Evolutionary conservation across 2,797 vertebrate genomes (phyloP).

Genomic region (Phoxinus dragarum): DNA sequence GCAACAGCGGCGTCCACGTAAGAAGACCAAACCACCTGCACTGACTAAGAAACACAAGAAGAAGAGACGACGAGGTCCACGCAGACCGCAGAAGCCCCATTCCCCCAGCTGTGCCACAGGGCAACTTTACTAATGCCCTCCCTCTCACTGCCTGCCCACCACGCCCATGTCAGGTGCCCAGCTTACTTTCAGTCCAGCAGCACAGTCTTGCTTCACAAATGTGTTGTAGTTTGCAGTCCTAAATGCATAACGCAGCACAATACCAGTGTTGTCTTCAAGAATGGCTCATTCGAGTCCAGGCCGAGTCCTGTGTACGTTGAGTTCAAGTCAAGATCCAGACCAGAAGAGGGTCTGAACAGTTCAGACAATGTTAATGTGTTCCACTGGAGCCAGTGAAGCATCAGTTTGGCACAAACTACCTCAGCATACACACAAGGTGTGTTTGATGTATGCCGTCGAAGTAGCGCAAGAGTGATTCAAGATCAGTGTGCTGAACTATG

Average conservation of each 20-base stretch:
- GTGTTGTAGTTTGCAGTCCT: not conserved
- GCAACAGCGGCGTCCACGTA: constrained; percentile 94
- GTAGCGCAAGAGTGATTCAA: not conserved
- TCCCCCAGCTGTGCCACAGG: constrained; percentile 95
- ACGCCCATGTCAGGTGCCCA: constrained; percentile 86
- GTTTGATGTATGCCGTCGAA: not conserved
- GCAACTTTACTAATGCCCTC: constrained; percentile 97
- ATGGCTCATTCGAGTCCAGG: not conserved
- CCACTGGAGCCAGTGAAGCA: not conserved
- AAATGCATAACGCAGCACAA: not conserved
- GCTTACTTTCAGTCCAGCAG: not conserved
- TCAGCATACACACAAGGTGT: not conserved
- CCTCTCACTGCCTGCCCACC: constrained; percentile 88
- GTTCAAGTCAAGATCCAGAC: not conserved
- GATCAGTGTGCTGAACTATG: not conserved
- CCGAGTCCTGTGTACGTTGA: not conserved
- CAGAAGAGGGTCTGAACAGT: not conserved
- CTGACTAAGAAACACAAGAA: constrained; percentile 99
- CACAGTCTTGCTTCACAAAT: not conserved
- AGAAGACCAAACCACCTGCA: constrained; percentile 98
- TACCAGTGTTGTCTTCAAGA: not conserved
- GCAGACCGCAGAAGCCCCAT: constrained; percentile 98
- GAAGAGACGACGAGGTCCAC: constrained; percentile 92
- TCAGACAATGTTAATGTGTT: not conserved
- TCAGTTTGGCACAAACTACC: not conserved